Base-by-base conservation (phyloP, 2,113 vertebrate species). In the Nipponia nippon region DNA sequence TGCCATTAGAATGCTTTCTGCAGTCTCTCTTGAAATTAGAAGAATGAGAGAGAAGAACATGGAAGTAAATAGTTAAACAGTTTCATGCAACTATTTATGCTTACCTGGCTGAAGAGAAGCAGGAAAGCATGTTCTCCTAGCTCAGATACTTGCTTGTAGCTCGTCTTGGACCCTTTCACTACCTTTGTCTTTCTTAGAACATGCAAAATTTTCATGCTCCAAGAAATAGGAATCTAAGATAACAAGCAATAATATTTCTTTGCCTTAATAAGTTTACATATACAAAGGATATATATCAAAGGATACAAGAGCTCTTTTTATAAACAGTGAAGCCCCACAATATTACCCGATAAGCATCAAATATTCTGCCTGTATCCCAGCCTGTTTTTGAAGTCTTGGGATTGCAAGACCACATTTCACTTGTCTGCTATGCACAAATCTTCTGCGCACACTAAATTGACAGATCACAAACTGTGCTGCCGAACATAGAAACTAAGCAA, bases 41-140 rank as follows among this genome's bases (percentile, higher is more conserved):
- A 56, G 14, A 92, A 72, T n/a, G 44, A 71, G 44, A 84, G 16
- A 76, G n/a, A 84, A 32, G 14, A 55, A 30, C 49, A 73, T 6
- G 11, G 34, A 52, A 70, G 11, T 32, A 67, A 59, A 55, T 8
- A 30, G 10, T 46, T 72, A 40, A 83, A 82, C 32, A 63, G 26
- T 46, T 79, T 86, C 9, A 36, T 55, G 32, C 30, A 91, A 81
- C 29, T 27, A 59, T 70, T 70, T 80, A 52, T 52, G 80, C n/a
- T 90, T 90, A 98, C 97, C 98, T 99, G 98, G 77, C 95, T 98
- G 88, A 98, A 98, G 80, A 98, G 90, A 76, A 98, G 97, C 30
- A 97, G 94, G 19, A 96, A 96, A 14, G 97, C 95, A 36, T 98
- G 94, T 92, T 98, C 98, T 79, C 97, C 98, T 36, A 98, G 90